phyloP scores from a whole-genome alignment of 2,888 invertebrate genomes.

The Matsumyia berberina region DNA sequence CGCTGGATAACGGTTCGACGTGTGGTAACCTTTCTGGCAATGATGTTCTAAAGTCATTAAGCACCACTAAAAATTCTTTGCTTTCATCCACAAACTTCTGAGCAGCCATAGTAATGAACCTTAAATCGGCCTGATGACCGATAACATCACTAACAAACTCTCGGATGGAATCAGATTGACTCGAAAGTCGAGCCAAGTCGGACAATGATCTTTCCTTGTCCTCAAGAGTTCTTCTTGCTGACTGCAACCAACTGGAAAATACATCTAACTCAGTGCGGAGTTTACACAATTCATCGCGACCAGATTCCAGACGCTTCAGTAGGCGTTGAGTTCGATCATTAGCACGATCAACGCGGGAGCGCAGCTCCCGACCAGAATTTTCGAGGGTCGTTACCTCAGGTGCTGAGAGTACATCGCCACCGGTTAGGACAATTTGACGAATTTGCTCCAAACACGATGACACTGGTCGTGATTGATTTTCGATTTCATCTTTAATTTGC shows the following conservation, averaged over 20 bases:
- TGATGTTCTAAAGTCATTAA: conserved; percentile 95
- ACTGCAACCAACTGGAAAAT: conserved; percentile 93
- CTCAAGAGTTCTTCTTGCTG: conserved; percentile 91
- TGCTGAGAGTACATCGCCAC: conserved; percentile 95
- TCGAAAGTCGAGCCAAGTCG: conserved; percentile 89
- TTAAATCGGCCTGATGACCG: conserved; percentile 96
- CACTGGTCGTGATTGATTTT: conserved; percentile 93
- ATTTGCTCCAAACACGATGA: conserved; percentile 95
- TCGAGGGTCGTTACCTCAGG: conserved; percentile 95
- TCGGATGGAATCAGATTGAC: conserved; percentile 91
- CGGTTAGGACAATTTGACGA: conserved; percentile 94
- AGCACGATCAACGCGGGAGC: conserved; percentile 93
- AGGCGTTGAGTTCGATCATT: conserved; percentile 92
- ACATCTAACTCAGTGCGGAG: conserved; percentile 92
- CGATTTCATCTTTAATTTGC: conserved; percentile 95
- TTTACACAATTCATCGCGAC: conserved; percentile 95
- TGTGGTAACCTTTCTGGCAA: conserved; percentile 93
- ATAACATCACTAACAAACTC: conserved; percentile 97
- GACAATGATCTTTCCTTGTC: conserved; percentile 94
- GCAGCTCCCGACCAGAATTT: conserved; percentile 93
- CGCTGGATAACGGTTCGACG: conserved; percentile 88
- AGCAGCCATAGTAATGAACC: conserved; percentile 98
- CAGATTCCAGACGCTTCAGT: conserved; percentile 90
- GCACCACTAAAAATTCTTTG: conserved; percentile 92
- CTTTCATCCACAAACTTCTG: conserved; percentile 98